A percentile compares a stretch with the other conserved stretches of the same genome.
These are phyloP conservation scores for Desmodus rotundus DNA, from an alignment of 2,113 vertebrate species.

Conservation along the genomic window DNA sequence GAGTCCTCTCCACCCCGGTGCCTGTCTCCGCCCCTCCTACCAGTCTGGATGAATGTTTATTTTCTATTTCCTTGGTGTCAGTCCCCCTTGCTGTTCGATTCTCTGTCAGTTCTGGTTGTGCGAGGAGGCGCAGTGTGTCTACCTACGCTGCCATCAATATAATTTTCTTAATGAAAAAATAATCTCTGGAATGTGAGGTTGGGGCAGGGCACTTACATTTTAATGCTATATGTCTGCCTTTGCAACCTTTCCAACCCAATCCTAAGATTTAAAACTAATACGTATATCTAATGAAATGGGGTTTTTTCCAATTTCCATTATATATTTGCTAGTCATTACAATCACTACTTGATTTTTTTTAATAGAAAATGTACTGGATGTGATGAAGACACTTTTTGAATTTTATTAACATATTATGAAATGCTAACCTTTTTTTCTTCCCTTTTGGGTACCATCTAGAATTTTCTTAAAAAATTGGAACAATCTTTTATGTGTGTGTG, in stretches of 20 bases:
- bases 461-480: slow-evolving; percentile 97
- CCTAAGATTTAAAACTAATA: not conserved
- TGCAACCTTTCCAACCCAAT: not conserved
- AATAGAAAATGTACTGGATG: not conserved
- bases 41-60: too few species aligned
- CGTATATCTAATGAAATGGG: not conserved
- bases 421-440: slow-evolving; percentile 44
- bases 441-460: slow-evolving; percentile 79
- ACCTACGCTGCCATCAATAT: too few species aligned
- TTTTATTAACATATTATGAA: slow-evolving; percentile 44
- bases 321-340: not conserved
- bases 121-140: too few species aligned
- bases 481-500: slow-evolving; percentile 99
- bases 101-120: too few species aligned
- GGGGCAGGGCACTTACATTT: not conserved
- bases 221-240: not conserved
- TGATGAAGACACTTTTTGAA: not conserved
- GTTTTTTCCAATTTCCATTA: not conserved
- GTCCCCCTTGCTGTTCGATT: too few species aligned
- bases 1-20: too few species aligned
- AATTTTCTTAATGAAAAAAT: not conserved
- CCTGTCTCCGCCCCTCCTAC: too few species aligned
- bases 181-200: not conserved
- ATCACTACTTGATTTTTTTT: slow-evolving; percentile 9
- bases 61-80: too few species aligned